phyloP scores from a whole-genome alignment of 1,140 invertebrate genomes.

The Tetragonula clypearis region DNA sequence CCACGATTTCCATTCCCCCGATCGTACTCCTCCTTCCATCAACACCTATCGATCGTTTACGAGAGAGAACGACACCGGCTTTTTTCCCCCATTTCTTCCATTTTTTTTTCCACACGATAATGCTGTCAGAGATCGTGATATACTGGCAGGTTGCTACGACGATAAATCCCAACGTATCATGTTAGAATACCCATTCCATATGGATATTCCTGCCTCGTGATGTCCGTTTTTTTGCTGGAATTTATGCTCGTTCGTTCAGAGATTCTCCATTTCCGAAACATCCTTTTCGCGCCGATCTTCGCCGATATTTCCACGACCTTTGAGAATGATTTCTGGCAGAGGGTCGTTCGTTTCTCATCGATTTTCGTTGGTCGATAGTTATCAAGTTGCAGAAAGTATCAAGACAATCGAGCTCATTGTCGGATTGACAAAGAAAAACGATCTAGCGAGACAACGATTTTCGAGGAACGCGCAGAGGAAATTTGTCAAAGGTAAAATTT shows the following conservation, averaged over 20 bases:
- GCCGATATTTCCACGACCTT: neutral
- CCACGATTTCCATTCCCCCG: neutral
- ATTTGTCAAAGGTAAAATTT: neutral
- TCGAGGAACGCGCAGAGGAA: no score
- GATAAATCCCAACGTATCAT: conserved; percentile 45
- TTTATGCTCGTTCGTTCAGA: conserved; percentile 21
- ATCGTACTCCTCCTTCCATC: neutral
- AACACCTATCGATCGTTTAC: conserved; percentile 19
- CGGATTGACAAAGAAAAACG: neutral
- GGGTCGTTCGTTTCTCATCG: neutral
- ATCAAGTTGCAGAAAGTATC: neutral
- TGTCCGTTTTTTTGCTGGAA: conserved; percentile 34
- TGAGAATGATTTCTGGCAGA: neutral
- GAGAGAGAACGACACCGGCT: neutral
- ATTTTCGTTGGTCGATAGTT: neutral
- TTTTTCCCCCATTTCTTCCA: no score
- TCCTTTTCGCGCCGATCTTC: neutral
- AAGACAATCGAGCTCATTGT: neutral
- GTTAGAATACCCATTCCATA: conserved; percentile 42
- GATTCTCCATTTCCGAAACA: neutral
- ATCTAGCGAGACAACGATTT: neutral
- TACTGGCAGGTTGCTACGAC: conserved; percentile 14
- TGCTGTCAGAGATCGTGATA: conserved; percentile 43
- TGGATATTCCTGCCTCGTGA: conserved; percentile 28
- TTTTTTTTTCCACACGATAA: conserved; percentile 2